These are phyloP conservation scores for Megalops atlanticus DNA, from an alignment of 2,113 vertebrate species.

Conservation along the genomic window DNA sequence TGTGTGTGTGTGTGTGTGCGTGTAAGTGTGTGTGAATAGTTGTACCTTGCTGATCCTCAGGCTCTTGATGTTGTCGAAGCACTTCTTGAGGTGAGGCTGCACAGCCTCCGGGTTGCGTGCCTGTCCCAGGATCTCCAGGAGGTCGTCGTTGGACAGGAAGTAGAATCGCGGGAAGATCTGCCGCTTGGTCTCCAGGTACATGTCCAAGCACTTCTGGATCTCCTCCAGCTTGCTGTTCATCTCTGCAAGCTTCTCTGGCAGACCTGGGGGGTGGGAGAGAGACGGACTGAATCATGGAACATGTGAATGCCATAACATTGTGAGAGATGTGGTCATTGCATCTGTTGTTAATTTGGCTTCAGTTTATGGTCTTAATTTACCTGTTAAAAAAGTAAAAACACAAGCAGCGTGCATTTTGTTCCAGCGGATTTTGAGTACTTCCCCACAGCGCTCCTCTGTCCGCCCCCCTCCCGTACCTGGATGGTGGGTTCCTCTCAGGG, in stretches of 20 bases:
- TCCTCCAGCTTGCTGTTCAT: slow-evolving; percentile 80
- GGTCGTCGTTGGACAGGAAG: slow-evolving; percentile 86
- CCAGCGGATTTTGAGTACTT: no score
- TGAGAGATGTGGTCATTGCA: neutral
- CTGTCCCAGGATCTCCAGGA: slow-evolving; percentile 86
- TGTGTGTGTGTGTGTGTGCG: neutral
- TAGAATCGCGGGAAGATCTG: slow-evolving; percentile 88
- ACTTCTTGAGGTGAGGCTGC: slow-evolving; percentile 87
- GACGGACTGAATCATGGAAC: neutral
- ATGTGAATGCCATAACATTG: neutral
- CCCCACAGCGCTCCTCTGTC: neutral
- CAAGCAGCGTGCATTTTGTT: no score
- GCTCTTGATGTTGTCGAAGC: slow-evolving; percentile 85
- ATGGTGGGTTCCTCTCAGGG: slow-evolving; percentile 77
- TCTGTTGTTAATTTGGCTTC: no score
- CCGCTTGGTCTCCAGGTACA: slow-evolving; percentile 86
- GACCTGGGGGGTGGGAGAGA: slow-evolving; percentile 59
- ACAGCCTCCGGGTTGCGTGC: slow-evolving; percentile 82
- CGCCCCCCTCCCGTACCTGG: slow-evolving; percentile 67
- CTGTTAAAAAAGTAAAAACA: no score
- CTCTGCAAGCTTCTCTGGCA: slow-evolving; percentile 71
- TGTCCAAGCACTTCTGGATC: slow-evolving; percentile 84
- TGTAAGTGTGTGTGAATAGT: no score
- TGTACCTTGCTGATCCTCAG: slow-evolving; percentile 77
- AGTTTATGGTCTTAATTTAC: no score